Conservation (phyloP, 2,888 invertebrate species). For the Cyclophora punctaria region DNA sequence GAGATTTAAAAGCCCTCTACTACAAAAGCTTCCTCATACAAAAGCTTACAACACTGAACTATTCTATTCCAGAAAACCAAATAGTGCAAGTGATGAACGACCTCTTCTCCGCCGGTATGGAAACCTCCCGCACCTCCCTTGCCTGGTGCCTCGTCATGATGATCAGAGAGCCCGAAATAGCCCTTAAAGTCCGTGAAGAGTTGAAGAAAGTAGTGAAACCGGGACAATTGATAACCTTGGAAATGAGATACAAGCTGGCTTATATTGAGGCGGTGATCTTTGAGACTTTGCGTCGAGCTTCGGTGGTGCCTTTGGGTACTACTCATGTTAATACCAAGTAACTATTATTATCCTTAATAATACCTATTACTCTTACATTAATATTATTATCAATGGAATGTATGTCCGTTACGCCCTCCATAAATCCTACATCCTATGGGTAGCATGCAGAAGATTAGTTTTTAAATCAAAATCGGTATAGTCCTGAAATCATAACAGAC, state of each 20-base stretch:
- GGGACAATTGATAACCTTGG: slow-evolving; percentile 80
- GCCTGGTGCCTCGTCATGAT: slow-evolving; percentile 89
- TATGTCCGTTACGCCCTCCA: too few relatives aligned
- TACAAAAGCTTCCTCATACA: too few relatives aligned
- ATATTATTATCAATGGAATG: too few relatives aligned
- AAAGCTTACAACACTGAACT: too few relatives aligned
- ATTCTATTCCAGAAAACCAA: slow-evolving; percentile 78
- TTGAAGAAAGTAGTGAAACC: slow-evolving; percentile 82
- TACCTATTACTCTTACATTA: too few relatives aligned
- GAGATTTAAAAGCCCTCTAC: too few relatives aligned
- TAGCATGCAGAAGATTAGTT: too few relatives aligned
- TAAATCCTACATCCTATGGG: too few relatives aligned
- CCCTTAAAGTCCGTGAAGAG: slow-evolving; percentile 83
- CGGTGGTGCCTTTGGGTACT: slow-evolving; percentile 88
- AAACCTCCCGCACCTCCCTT: slow-evolving; percentile 87
- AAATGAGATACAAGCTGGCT: slow-evolving; percentile 82
- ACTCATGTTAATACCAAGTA: slow-evolving; percentile 88
- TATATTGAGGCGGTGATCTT: slow-evolving; percentile 87
- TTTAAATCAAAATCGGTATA: too few relatives aligned
- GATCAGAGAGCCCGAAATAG: slow-evolving; percentile 83
- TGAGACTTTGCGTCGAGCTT: slow-evolving; percentile 85
- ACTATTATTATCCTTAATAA: slow-evolving; percentile 30
- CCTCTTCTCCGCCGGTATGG: slow-evolving; percentile 91
- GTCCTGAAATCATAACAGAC: too few relatives aligned
- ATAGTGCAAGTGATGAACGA: slow-evolving; percentile 91